A percentile compares a stretch with the other conserved stretches of the same genome.
phyloP scores from a whole-genome alignment of 2,797 vertebrate genomes.

The Onychomys torridus region DNA sequence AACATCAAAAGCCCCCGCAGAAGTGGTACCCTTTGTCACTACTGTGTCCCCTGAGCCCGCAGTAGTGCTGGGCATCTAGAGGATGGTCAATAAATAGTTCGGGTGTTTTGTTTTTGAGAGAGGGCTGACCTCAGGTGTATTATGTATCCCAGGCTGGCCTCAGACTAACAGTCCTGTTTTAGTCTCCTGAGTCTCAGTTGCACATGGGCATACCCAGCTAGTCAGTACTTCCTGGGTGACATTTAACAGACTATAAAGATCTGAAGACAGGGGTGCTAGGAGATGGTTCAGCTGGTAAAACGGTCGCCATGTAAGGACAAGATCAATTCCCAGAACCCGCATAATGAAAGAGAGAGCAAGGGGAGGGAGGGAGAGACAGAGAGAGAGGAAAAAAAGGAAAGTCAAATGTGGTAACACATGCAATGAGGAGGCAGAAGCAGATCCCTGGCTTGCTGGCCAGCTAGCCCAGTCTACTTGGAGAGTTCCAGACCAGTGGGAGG shows the following conservation, averaged over 20 bases:
- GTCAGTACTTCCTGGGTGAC: neutral
- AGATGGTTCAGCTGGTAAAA: neutral
- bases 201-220: neutral
- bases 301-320: neutral
- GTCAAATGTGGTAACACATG: neutral
- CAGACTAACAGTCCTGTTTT: neutral
- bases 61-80: rapidly evolving
- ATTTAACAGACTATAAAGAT: neutral
- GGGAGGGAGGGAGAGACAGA: too few species aligned
- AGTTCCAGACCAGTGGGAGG: neutral
- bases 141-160: neutral
- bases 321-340: neutral
- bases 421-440: neutral
- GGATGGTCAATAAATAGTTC: neutral
- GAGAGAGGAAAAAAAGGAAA: neutral
- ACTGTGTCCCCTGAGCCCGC: rapidly evolving
- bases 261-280: neutral
- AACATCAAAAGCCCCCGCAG: neutral
- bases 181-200: neutral
- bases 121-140: neutral
- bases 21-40: neutral
- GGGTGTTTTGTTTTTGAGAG: neutral
- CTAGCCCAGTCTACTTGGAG: neutral
- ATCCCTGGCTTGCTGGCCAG: neutral
- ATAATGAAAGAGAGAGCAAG: neutral